Percentiles rank a stretch among this genome's conserved stretches.
These are phyloP conservation scores for Drosophila pachea DNA, from an alignment of 1,140 invertebrate genomes.

Conservation along the genomic window DNA sequence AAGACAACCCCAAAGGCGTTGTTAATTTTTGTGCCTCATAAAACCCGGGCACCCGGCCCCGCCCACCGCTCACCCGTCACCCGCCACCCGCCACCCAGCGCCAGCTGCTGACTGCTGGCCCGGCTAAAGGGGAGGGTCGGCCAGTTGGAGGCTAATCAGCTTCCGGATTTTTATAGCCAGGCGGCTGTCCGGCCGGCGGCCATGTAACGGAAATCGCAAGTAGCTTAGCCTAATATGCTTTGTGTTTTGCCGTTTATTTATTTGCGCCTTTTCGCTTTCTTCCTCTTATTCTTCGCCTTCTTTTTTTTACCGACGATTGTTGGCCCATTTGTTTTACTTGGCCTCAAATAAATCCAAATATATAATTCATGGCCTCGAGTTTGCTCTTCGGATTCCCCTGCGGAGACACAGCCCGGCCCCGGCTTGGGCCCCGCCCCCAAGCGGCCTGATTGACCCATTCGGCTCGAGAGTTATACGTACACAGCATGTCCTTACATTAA, in stretches of 20 bases:
- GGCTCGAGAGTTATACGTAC: constrained; percentile 28
- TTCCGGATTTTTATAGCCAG: constrained; percentile 72
- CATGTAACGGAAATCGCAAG: constrained; percentile 76
- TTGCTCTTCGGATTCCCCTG: constrained; percentile 52
- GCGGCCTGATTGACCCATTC: constrained; percentile 47
- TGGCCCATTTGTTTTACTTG: constrained; percentile 75
- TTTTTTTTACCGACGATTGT: constrained; percentile 36
- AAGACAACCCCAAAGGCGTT: constrained; percentile 72
- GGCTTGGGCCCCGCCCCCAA: neutral
- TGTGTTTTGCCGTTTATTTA: constrained; percentile 76
- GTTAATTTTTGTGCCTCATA: constrained; percentile 76
- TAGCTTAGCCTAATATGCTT: constrained; percentile 78
- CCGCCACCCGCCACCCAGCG: neutral
- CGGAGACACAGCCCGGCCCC: constrained; percentile 19
- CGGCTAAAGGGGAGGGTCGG: constrained; percentile 2
- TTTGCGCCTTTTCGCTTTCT: constrained; percentile 67
- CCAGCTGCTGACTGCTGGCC: constrained; percentile 12
- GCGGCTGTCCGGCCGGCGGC: constrained; percentile 33
- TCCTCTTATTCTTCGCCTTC: constrained; percentile 12
- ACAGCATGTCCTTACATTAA: constrained; percentile 5
- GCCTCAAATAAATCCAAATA: constrained; percentile 77
- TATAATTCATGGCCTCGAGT: constrained; percentile 68
- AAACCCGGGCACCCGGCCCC: constrained; percentile 57
- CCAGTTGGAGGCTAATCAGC: constrained; percentile 58
- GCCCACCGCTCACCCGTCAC: constrained; percentile 18